phyloP scores from a whole-genome alignment of 1,140 invertebrate species.

The Choristoneura fumiferana region DNA sequence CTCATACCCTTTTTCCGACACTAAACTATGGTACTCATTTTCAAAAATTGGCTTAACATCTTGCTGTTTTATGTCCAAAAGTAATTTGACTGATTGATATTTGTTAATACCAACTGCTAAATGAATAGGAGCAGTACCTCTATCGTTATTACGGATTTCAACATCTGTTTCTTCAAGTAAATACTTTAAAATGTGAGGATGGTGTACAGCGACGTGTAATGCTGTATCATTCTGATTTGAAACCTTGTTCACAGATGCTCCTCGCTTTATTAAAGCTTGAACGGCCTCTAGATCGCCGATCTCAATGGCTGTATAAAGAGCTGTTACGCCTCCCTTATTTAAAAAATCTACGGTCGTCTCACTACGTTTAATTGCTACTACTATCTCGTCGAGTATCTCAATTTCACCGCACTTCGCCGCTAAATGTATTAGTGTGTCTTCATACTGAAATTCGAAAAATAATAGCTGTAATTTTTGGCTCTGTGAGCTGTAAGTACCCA shows the following conservation, averaged over 20 bases:
- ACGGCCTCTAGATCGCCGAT: neutral
- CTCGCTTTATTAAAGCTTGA: neutral
- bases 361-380: neutral
- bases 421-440: neutral
- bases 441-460: neutral
- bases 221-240: neutral
- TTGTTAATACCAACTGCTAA: neutral
- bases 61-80: neutral
- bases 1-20: too few species aligned
- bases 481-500: too few species aligned
- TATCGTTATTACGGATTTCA: neutral
- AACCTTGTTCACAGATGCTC: neutral
- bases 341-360: neutral
- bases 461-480: neutral
- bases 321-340: neutral
- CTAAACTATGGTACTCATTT: neutral
- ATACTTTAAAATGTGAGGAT: slow-evolving; percentile 2
- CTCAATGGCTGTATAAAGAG: slow-evolving; percentile 1
- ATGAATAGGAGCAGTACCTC: slow-evolving; percentile 2
- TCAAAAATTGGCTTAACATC: neutral
- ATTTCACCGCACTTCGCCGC: neutral
- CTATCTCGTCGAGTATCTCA: neutral
- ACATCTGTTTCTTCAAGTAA: neutral
- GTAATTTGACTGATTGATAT: neutral
- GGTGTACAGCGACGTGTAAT: slow-evolving; percentile 3